phyloP scores from a whole-genome alignment of 2,797 vertebrate species.

The Micromesistius poutassou region DNA sequence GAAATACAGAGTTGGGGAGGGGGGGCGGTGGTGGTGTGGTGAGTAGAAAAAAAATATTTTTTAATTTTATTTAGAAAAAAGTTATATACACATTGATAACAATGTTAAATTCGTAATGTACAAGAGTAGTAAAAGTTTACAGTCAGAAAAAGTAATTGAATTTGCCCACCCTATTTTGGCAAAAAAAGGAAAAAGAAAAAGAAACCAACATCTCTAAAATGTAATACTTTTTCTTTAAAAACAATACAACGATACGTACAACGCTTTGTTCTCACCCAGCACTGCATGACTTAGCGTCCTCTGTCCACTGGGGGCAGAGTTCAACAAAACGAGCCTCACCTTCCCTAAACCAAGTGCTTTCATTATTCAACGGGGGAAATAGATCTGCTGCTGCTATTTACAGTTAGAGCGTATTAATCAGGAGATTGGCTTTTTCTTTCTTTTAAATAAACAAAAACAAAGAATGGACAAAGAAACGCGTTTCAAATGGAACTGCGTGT shows the following conservation, averaged over 20 bases:
- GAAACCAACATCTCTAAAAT: slow-evolving; percentile 71
- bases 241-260: slow-evolving; percentile 70
- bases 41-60: slow-evolving; percentile 41
- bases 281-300: slow-evolving; percentile 56
- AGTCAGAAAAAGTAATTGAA: slow-evolving; percentile 71
- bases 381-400: slow-evolving; percentile 55
- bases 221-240: slow-evolving; percentile 78
- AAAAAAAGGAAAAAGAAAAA: slow-evolving; percentile 64
- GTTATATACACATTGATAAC: slow-evolving; percentile 75
- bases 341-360: slow-evolving; percentile 65
- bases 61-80: slow-evolving; percentile 63
- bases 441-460: background rate
- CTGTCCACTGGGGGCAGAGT: slow-evolving; percentile 51
- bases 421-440: slow-evolving; percentile 15
- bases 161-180: slow-evolving; percentile 67
- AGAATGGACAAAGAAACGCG: slow-evolving; percentile 29
- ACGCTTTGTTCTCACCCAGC: slow-evolving; percentile 74
- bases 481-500: slow-evolving; percentile 24
- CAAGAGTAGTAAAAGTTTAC: slow-evolving; percentile 79
- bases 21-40: slow-evolving; percentile 37
- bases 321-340: slow-evolving; percentile 50
- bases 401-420: slow-evolving; percentile 55
- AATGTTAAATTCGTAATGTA: slow-evolving; percentile 77
- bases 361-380: slow-evolving; percentile 36
- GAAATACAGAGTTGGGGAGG: slow-evolving; percentile 27